These are phyloP conservation scores for Pogonomyrmex barbatus DNA, from an alignment of 1,140 invertebrate genomes.

Conservation along the genomic window DNA sequence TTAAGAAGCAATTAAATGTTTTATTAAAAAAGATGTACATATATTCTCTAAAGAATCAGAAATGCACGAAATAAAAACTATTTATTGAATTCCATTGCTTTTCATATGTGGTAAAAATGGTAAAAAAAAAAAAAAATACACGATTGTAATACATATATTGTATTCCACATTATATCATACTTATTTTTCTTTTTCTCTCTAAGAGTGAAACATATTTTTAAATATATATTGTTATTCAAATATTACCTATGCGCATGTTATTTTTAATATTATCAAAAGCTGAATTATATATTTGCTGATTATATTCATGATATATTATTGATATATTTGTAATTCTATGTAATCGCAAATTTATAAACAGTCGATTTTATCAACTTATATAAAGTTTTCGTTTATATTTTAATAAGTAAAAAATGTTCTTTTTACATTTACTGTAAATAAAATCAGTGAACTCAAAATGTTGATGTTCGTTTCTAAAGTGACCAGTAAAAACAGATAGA, in stretches of 20 bases:
- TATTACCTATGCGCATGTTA: conserved; percentile 12
- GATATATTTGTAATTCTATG: conserved; percentile 5
- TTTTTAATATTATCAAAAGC: conserved; percentile 18
- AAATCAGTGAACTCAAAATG: conserved; percentile 7
- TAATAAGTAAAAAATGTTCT: conserved; percentile 1
- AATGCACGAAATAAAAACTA: conserved; percentile 6
- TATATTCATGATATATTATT: conserved; percentile 20
- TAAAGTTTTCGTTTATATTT: not conserved
- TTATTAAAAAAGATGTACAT: conserved; percentile 43
- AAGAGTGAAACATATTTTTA: conserved; percentile 1
- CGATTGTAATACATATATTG: not conserved
- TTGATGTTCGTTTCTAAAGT: not conserved
- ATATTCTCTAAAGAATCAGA: conserved; percentile 15
- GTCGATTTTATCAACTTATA: conserved; percentile 15
- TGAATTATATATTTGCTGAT: conserved; percentile 14
- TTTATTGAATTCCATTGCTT: not conserved
- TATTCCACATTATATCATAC: not conserved
- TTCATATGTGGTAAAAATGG: not conserved
- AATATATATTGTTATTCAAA: not conserved
- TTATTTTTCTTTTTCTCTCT: not conserved
- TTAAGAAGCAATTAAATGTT: conserved; percentile 65
- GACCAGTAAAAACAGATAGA: conserved; percentile 30
- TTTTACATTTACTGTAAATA: not conserved
- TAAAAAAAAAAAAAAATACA: not conserved
- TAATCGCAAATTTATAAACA: conserved; percentile 27